Conservation (phyloP, 2,797 vertebrate genomes). For the Denticeps clupeoides region DNA sequence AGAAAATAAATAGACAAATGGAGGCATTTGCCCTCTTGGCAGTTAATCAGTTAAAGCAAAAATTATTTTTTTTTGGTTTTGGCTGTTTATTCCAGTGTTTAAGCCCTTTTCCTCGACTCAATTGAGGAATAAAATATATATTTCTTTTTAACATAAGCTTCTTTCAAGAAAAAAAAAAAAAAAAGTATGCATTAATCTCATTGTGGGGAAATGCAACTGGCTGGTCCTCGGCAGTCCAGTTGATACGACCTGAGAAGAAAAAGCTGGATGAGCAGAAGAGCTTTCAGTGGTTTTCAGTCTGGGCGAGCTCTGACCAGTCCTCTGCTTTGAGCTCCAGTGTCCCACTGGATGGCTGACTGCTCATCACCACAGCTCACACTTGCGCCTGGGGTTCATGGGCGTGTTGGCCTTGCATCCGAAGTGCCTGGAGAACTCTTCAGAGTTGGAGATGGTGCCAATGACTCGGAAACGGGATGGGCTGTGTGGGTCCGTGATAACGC, state of each 20-base stretch:
- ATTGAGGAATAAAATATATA: conserved; percentile 16
- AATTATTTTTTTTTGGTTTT: conserved; percentile 15
- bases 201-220: conserved; percentile 7
- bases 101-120: conserved; percentile 21
- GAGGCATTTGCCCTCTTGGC: conserved; percentile 10
- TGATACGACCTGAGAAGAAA: conserved; percentile 34
- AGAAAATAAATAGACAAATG: conserved; percentile 17
- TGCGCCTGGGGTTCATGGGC: conserved; percentile 85
- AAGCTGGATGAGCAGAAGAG: conserved; percentile 23
- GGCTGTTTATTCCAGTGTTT: conserved; percentile 51
- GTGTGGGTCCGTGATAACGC: conserved; percentile 89
- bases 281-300: conserved; percentile 29
- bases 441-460: conserved; percentile 88
- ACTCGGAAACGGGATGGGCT: conserved; percentile 89
- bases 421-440: conserved; percentile 78
- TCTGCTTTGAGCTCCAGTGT: neutral
- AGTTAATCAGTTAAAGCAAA: conserved; percentile 25
- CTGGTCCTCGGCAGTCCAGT: conserved; percentile 20
- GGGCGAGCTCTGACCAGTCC: neutral
- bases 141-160: conserved; percentile 27
- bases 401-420: conserved; percentile 71
- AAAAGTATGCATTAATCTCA: conserved; percentile 12
- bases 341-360: too few species aligned
- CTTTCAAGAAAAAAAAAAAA: neutral
- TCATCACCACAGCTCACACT: conserved; percentile 90